Percentiles rank a stretch among this genome's conserved stretches.
phyloP scores from a whole-genome alignment of 2,888 invertebrate species.

The Coleophora flavipennella region DNA sequence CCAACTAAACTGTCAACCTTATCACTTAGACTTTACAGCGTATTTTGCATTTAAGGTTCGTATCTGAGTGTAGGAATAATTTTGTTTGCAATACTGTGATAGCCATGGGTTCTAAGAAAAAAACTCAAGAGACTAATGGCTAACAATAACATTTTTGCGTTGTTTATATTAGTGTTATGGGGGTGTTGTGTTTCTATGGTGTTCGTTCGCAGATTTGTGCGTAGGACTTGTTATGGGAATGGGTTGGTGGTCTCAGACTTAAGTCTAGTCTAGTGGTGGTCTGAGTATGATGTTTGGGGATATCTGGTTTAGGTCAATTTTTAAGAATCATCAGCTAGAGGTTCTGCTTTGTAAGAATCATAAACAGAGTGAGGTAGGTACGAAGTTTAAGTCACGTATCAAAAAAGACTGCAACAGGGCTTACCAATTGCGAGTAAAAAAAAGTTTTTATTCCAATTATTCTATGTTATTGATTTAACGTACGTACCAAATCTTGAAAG shows the following conservation, averaged over 20 bases:
- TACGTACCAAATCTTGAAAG: too few species aligned
- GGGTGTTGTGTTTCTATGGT: constrained; percentile 15
- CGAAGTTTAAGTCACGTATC: too few species aligned
- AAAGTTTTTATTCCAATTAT: too few species aligned
- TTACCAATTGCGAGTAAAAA: too few species aligned
- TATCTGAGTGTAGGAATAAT: constrained; percentile 9
- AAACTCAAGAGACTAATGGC: constrained; percentile 1
- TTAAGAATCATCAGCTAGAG: too few species aligned
- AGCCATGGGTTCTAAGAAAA: constrained; percentile 3
- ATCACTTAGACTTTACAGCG: neutral
- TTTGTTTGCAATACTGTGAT: constrained; percentile 1
- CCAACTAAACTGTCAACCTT: neutral
- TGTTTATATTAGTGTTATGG: constrained; percentile 13
- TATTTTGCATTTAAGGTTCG: neutral
- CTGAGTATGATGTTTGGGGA: too few species aligned
- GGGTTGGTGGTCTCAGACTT: neutral
- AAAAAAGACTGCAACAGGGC: too few species aligned
- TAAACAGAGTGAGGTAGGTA: too few species aligned
- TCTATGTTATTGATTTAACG: too few species aligned
- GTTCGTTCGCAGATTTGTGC: constrained; percentile 17
- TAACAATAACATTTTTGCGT: constrained; percentile 17
- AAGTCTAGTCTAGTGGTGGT: too few species aligned
- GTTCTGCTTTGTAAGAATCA: too few species aligned
- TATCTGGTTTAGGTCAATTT: too few species aligned
- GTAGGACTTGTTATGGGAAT: constrained; percentile 10